Evolutionary conservation across 53 echinoderm and acorn worm species (phyloP).

Genomic region (Zoroaster sp.): DNA sequence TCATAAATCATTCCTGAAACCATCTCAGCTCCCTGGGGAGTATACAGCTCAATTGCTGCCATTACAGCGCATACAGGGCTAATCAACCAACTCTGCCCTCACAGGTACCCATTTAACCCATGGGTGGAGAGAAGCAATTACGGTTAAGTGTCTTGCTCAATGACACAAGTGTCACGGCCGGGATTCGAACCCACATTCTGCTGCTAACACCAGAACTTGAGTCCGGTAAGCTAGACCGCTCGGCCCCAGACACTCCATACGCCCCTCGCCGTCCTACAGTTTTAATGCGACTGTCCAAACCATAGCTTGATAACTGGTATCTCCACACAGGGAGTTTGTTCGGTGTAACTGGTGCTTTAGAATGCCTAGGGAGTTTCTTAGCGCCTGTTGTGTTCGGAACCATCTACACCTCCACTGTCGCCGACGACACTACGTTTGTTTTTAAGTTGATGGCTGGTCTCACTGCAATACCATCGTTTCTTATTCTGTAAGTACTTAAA

Average conservation of each 20-base stretch:
- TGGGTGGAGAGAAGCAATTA: no score
- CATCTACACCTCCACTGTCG: background rate
- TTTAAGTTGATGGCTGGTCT: slow-evolving; percentile 31
- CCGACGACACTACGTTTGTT: background rate
- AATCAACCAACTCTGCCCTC: no score
- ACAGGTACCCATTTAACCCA: no score
- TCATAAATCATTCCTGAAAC: no score
- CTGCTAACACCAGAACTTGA: background rate
- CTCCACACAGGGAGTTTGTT: background rate
- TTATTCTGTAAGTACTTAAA: slow-evolving; percentile 24
- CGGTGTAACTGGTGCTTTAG: background rate
- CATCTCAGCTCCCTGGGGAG: no score
- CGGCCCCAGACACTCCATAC: background rate
- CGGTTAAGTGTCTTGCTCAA: no score
- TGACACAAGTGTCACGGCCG: no score
- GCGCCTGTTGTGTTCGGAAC: slow-evolving; percentile 6
- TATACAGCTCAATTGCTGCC: no score
- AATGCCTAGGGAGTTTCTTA: background rate
- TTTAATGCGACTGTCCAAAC: background rate
- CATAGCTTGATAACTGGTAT: background rate
- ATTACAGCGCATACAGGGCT: no score
- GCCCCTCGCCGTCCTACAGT: background rate
- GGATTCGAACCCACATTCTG: background rate
- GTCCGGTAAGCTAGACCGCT: no score
- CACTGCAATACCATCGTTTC: background rate